Evolutionary conservation across 2,797 vertebrate genomes (phyloP), one percentile per base, ranked within the genome.

Genomic region (Acanthurus tractus): DNA sequence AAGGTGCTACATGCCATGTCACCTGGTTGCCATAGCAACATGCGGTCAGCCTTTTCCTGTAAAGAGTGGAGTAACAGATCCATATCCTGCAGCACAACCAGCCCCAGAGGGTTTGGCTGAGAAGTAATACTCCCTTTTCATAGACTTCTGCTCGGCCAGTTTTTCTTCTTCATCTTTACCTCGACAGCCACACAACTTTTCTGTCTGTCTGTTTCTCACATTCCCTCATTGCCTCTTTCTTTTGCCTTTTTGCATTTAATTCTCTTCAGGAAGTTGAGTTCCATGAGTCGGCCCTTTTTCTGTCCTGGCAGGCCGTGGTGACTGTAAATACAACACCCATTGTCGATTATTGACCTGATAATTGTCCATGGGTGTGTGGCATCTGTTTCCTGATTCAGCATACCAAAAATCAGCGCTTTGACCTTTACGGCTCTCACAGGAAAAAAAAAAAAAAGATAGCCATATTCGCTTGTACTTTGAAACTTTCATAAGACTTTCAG

Each of bases 21-120:
- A 92, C 85, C 88, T 91, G 83, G 85, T 85, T 78, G 74, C 85
- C 69, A 80, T 74, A 48, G 79, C 50, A 79, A 85, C 76, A 17
- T 75, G 59, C 29, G 68, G 74, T 75, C 65, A 76, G 68, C 66
- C 25, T 84, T 92, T 93, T 92, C 82, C 86, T 74, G 68, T 88
- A 89, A 89, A 82, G 70, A 57, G 65, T 55, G 57, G 49, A 81
- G 87, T 70, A 82, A 76, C 69, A 88, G 81, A 83, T 83, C 81
- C 71, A 70, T 78, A 83, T 78, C 56, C 59, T 68, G 42, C 38
- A 38, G 73, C 5, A 44, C 64, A 66, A 71, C 58, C 55, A 69
- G 54, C 44, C 61, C 46, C n/a, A 15, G 6, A 63, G 63, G 44
- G 25, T 48, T 78, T 64, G 59, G 23, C 76, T 52, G 23, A 67